A percentile compares a stretch with the other conserved stretches of the same genome.
Conservation (phyloP, 2,113 vertebrate species). For the Platysternon megacephalum region DNA sequence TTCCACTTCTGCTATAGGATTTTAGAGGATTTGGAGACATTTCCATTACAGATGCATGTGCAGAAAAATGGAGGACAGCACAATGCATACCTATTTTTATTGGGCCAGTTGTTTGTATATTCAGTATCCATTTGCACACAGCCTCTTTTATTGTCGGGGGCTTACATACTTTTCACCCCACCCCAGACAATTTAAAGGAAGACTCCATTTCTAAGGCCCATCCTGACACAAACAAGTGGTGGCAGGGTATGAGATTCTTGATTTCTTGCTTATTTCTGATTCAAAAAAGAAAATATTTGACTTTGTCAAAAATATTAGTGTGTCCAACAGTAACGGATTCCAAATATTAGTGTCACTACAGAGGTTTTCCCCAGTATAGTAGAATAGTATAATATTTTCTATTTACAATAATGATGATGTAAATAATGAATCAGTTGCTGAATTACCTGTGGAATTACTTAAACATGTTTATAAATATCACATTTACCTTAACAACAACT, state of each 20-base stretch:
- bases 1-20: background rate
- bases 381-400: background rate
- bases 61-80: background rate
- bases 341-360: background rate
- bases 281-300: background rate
- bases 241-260: background rate
- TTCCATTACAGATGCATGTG: background rate
- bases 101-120: background rate
- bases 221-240: background rate
- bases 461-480: constrained; percentile 28
- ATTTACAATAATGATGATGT: background rate
- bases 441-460: constrained; percentile 3
- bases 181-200: background rate
- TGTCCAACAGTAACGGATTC: constrained; percentile 6
- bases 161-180: background rate
- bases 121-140: background rate
- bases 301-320: background rate
- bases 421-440: background rate
- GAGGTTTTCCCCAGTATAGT: background rate
- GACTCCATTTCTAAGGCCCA: background rate
- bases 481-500: constrained; percentile 15
- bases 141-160: background rate
- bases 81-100: background rate
- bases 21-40: background rate
- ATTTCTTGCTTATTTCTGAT: background rate